These are phyloP conservation scores for Kuschelorhynchus macadamiae DNA, from an alignment of 2,888 invertebrate species.

Conservation along the genomic window DNA sequence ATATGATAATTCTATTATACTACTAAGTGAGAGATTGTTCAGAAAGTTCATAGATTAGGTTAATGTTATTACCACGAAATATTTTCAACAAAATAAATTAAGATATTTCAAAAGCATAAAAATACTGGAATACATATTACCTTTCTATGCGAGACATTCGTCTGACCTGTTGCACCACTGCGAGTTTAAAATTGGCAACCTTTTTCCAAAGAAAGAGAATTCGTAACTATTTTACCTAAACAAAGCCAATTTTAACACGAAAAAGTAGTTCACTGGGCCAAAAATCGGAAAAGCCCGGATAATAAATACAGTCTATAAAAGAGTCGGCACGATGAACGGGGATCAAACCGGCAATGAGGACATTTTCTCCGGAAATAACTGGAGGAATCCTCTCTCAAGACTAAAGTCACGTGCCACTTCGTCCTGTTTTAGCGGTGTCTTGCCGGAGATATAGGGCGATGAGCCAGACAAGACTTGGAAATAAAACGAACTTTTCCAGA, in stretches of 20 bases:
- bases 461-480: not conserved
- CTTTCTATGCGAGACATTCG: too few species aligned
- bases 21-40: too few species aligned
- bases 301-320: conserved; percentile 31
- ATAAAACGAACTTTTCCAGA: not conserved
- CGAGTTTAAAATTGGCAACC: too few species aligned
- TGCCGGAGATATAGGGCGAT: conserved; percentile 23
- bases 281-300: not conserved
- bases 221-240: too few species aligned
- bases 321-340: conserved; percentile 10
- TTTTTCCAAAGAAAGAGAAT: too few species aligned
- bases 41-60: too few species aligned
- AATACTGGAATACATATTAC: too few species aligned
- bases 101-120: too few species aligned
- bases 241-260: conserved; percentile 7
- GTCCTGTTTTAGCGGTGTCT: conserved; percentile 36
- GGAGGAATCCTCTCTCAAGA: conserved; percentile 30
- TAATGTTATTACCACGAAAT: too few species aligned
- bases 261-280: conserved; percentile 17
- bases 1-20: too few species aligned
- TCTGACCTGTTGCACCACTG: too few species aligned
- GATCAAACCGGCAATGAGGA: conserved; percentile 35
- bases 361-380: conserved; percentile 41
- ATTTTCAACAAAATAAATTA: too few species aligned
- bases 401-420: conserved; percentile 40